Percentiles rank a stretch among this genome's conserved stretches.
These are phyloP conservation scores for Silurus asotus DNA, from an alignment of 2,113 vertebrate genomes.

Conservation along the genomic window DNA sequence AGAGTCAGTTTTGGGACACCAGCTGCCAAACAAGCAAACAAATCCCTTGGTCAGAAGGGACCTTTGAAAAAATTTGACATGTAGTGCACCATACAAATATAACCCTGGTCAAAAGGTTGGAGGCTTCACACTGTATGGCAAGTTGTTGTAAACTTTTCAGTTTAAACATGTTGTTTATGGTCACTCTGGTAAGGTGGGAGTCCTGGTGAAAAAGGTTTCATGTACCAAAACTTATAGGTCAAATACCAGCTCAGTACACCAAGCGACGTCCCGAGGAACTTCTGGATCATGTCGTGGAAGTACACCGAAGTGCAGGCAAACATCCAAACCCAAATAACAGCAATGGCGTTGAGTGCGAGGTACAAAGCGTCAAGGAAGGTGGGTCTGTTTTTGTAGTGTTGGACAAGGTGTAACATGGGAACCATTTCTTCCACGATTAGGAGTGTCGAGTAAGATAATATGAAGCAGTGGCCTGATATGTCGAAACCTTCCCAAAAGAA, in stretches of 20 bases:
- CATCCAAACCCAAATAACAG: conserved; percentile 88
- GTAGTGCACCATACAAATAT: conserved; percentile 12
- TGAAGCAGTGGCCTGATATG: conserved; percentile 95
- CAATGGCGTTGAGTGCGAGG: conserved; percentile 78
- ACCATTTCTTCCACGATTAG: conserved; percentile 87
- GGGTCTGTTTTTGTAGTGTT: conserved; percentile 51
- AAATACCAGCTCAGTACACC: conserved; percentile 84
- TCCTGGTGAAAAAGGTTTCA: conserved; percentile 82
- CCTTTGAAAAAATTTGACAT: conserved; percentile 53
- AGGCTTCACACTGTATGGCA: conserved; percentile 3
- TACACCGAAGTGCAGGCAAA: conserved; percentile 89
- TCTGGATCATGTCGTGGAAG: conserved; percentile 85
- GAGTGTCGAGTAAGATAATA: conserved; percentile 86
- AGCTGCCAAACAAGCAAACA: conserved; percentile 53
- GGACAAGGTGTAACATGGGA: conserved; percentile 70
- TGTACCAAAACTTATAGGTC: conserved; percentile 87
- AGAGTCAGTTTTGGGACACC: conserved; percentile 59
- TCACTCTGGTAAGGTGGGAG: conserved; percentile 76
- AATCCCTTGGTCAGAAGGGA: conserved; percentile 36
- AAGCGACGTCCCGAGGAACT: conserved; percentile 80
- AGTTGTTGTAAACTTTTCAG: background rate
- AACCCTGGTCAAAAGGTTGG: conserved; percentile 36
- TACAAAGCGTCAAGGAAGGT: conserved; percentile 72
- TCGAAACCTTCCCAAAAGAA: conserved; percentile 86
- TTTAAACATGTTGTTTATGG: conserved; percentile 63